These are phyloP conservation scores for Baryphthengus martii DNA, from an alignment of 2,113 vertebrate species.

Conservation along the genomic window DNA sequence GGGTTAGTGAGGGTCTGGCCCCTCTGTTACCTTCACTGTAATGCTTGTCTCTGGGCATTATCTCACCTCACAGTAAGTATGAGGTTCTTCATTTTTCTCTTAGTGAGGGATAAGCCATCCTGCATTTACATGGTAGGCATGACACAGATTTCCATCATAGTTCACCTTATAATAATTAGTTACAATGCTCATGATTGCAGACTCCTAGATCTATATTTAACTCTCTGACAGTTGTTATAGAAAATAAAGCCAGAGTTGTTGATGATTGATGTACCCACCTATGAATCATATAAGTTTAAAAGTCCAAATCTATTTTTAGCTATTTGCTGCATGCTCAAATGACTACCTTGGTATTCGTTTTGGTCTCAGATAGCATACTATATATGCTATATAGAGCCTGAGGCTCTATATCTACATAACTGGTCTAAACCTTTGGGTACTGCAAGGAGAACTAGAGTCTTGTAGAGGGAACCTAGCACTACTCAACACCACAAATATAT, in stretches of 20 bases:
- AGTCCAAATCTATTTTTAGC: background rate
- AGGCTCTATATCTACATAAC: background rate
- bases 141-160: background rate
- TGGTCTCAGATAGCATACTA: background rate
- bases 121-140: background rate
- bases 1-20: background rate
- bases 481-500: background rate
- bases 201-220: background rate
- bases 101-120: background rate
- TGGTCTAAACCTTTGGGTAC: background rate
- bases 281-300: background rate
- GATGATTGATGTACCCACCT: background rate
- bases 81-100: background rate
- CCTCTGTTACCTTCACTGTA: fast-evolving
- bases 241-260: background rate
- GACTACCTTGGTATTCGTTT: background rate
- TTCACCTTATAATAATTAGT: background rate
- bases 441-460: background rate
- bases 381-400: background rate
- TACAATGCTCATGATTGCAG: background rate
- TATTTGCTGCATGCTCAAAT: background rate
- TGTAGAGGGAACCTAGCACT: background rate
- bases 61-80: background rate
- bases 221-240: background rate
- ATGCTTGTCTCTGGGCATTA: background rate